Conservation (phyloP, 2,888 invertebrate genomes). For the Panorpa germanica region DNA sequence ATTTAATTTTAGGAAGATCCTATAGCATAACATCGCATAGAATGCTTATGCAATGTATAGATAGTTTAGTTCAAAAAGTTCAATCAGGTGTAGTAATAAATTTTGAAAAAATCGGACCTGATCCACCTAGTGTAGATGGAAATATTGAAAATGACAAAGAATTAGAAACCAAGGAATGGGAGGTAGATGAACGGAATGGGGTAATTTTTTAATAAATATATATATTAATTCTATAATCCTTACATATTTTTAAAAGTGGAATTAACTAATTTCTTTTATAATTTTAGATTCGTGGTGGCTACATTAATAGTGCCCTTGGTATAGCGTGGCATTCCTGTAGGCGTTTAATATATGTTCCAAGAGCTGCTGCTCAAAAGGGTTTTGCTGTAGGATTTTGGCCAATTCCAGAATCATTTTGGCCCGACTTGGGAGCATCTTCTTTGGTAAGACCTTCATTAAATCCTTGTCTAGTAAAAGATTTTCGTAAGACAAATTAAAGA, state of each 20-base stretch:
- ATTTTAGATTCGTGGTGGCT: no score
- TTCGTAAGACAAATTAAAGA: slow-evolving; percentile 1
- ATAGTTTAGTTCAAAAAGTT: slow-evolving; percentile 91
- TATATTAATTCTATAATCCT: no score
- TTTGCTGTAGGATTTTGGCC: slow-evolving; percentile 96
- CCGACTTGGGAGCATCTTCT: slow-evolving; percentile 72
- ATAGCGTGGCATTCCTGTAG: slow-evolving; percentile 80
- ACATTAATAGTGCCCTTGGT: no score
- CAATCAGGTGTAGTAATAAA: slow-evolving; percentile 95
- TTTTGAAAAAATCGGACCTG: slow-evolving; percentile 90
- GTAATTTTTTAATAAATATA: slow-evolving; percentile 4
- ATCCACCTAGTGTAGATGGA: slow-evolving; percentile 48
- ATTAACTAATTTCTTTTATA: no score
- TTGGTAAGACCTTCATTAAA: slow-evolving; percentile 33
- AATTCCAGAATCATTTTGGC: slow-evolving; percentile 96
- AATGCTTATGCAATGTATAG: slow-evolving; percentile 90
- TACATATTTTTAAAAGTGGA: no score
- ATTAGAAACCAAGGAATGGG: slow-evolving; percentile 24
- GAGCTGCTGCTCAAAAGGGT: slow-evolving; percentile 77
- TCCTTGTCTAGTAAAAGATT: no score
- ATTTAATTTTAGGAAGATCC: slow-evolving; percentile 57
- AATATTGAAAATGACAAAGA: slow-evolving; percentile 24
- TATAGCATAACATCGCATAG: slow-evolving; percentile 90
- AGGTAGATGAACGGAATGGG: slow-evolving; percentile 21
- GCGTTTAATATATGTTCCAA: slow-evolving; percentile 78